A percentile compares a stretch with the other conserved stretches of the same genome.
These are phyloP conservation scores for Cheilosia vernalis DNA, from an alignment of 2,888 invertebrate genomes.

Conservation along the genomic window DNA sequence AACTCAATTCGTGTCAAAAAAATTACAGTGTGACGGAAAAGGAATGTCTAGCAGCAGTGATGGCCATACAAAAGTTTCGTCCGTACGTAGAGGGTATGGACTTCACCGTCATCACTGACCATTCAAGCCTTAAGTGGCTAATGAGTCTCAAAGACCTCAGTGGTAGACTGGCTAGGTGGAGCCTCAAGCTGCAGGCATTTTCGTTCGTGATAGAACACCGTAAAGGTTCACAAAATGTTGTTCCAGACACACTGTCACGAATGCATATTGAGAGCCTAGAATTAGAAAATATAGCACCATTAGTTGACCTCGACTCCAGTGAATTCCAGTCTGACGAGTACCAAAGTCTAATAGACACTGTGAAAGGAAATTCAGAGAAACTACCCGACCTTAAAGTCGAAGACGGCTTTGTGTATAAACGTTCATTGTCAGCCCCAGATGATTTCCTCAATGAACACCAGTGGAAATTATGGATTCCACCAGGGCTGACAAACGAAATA, in stretches of 20 bases:
- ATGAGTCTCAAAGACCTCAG: no score
- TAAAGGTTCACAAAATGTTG: conserved; percentile 62
- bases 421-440: background rate
- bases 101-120: no score
- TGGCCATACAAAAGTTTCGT: no score
- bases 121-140: no score
- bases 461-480: conserved; percentile 41
- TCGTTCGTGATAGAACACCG: conserved; percentile 72
- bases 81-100: no score
- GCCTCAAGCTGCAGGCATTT: background rate
- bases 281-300: background rate
- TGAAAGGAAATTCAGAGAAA: background rate
- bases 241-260: no score
- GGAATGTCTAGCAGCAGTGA: no score
- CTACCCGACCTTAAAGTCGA: background rate
- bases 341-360: background rate
- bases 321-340: conserved; percentile 3
- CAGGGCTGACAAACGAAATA: background rate
- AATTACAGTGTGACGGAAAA: background rate
- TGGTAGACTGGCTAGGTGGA: no score
- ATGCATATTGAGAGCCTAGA: conserved; percentile 6
- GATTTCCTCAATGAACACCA: background rate
- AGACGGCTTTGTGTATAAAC: conserved; percentile 4
- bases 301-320: background rate
- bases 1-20: background rate